phyloP scores from a whole-genome alignment of 2,888 invertebrate species.

The Matsumyia berberina region DNA sequence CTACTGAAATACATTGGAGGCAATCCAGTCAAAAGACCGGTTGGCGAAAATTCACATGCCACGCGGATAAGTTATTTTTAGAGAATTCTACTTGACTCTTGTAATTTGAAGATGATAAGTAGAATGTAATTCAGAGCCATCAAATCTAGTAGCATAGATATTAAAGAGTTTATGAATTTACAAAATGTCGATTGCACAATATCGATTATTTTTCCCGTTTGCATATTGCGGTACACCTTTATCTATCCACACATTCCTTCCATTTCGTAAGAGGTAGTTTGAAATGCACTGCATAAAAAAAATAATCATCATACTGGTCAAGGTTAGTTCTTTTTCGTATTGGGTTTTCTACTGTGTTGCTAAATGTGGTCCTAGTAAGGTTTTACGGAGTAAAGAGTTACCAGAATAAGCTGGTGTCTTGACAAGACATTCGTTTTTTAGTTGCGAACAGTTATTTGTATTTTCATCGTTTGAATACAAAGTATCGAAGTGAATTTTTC shows the following conservation, averaged over 20 bases:
- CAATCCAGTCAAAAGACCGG: conserved; percentile 42
- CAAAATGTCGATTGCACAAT: conserved; percentile 2
- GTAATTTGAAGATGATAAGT: background rate
- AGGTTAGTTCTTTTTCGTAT: background rate
- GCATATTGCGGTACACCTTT: background rate
- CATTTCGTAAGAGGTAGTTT: background rate
- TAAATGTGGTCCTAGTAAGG: too few relatives aligned
- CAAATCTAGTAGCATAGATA: too few relatives aligned
- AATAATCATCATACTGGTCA: background rate
- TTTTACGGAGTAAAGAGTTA: too few relatives aligned
- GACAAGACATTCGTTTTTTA: too few relatives aligned
- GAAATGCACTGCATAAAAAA: conserved; percentile 5
- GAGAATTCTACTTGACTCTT: conserved; percentile 10
- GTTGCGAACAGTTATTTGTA: too few relatives aligned
- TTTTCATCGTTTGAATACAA: too few relatives aligned
- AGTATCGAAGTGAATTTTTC: too few relatives aligned
- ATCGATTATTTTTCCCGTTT: conserved; percentile 35
- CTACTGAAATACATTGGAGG: background rate
- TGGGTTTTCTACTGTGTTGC: background rate
- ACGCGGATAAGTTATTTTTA: conserved; percentile 58
- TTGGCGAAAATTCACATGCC: conserved; percentile 31
- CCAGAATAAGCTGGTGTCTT: too few relatives aligned
- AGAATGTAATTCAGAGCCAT: background rate
- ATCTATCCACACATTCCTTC: background rate
- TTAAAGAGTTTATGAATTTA: background rate